phyloP scores from a whole-genome alignment of 2,888 invertebrate species.

The Alsophila aescularia region DNA sequence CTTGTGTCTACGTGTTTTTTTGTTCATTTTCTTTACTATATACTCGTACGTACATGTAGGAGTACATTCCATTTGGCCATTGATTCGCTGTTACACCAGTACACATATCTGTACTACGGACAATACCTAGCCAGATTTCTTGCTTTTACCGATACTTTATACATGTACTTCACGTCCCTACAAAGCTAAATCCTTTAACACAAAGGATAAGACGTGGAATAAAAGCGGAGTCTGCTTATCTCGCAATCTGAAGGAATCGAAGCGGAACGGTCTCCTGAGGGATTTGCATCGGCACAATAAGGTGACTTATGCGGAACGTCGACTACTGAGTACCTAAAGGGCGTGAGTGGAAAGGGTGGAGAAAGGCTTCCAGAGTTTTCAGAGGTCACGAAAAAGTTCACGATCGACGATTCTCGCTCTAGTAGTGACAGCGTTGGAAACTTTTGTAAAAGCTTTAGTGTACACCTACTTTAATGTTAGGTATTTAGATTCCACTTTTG shows the following conservation, averaged over 20 bases:
- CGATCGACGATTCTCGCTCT: no score
- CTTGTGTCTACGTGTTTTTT: no score
- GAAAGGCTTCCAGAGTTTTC: neutral
- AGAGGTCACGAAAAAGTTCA: neutral
- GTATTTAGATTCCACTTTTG: no score
- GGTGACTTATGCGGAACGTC: constrained; percentile 35
- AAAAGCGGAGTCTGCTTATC: constrained; percentile 21
- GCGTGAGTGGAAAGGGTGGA: neutral
- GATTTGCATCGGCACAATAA: constrained; percentile 39
- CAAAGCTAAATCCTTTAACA: constrained; percentile 9
- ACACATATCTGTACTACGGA: no score
- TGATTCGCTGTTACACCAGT: no score
- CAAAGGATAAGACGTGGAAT: constrained; percentile 12
- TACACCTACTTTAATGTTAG: no score
- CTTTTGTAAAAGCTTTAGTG: no score
- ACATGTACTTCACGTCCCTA: neutral
- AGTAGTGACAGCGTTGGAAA: no score
- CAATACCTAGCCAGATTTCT: neutral
- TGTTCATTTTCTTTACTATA: no score
- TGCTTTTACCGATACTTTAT: neutral
- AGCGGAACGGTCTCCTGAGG: constrained; percentile 9
- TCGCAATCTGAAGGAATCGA: constrained; percentile 19
- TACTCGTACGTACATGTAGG: no score
- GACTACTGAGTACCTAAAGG: constrained; percentile 3
- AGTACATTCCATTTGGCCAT: no score